Evolutionary conservation across 2,797 vertebrate genomes (phyloP), one percentile per base, ranked within the genome.

Genomic region (Pantherophis vulpinus): DNA sequence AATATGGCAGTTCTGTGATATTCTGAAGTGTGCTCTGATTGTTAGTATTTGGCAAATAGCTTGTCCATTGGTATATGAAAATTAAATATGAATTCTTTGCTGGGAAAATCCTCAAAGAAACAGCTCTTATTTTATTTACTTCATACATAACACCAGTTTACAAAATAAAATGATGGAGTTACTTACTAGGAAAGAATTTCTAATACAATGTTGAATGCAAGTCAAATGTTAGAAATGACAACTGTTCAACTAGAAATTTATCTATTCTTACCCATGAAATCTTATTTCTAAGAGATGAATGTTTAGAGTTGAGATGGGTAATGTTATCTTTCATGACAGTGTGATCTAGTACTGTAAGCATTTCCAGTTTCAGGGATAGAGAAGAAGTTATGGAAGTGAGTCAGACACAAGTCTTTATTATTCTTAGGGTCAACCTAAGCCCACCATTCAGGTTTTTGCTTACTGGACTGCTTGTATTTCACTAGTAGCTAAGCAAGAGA

Each of bases 141-240:
- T 95, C 94, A 88, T 93, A 94, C 95, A 96, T 74, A 59, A 94
- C 94, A 96, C 91, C 91, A 92, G 95, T 95, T 96, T 95, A 91
- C 94, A 95, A 29, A 83, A 91, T 58, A 47, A 8, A 95, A 92
- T 97, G 94, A 95, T 96, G 18, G 7, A 27, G 10, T 59, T 8
- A n/a, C n/a, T 42, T 51, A 23, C 27, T 51, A 79, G n/a, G 42
- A 61, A 94, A 89, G 59, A 91, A 94, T 90, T 86, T 95, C 94
- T 95, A 91, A 94, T 92, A 91, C 92, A 6, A 0, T 90, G 94
- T 37, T 91, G 93, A 94, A 94, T 95, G 0, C 0, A 93, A 83
- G 59, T 3, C 55, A 93, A 94, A 90, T 93, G 70, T 92, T 86
- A 87, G 42, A 56, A 47, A 5, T 54, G 79, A 58, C 90, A 95